Conservation (phyloP, 2,797 vertebrate genomes). For the Lepilemur ruficaudatus region DNA sequence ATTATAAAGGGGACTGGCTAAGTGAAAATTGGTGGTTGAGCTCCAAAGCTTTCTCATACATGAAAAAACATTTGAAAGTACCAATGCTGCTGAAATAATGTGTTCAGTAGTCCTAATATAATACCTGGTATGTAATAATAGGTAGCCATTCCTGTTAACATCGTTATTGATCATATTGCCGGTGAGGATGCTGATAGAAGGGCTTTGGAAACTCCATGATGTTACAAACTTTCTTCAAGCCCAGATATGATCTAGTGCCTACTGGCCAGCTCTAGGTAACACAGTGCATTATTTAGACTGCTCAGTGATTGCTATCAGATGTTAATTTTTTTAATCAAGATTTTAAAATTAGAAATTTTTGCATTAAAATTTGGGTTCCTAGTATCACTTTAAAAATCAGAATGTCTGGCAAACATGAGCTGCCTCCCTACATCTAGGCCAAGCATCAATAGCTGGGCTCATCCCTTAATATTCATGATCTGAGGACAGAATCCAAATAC, state of each 20-base stretch:
- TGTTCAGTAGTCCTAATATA: not conserved
- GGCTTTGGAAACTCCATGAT: not conserved
- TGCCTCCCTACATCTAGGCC: too few species aligned
- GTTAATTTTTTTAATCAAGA: not conserved
- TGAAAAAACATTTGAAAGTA: not conserved
- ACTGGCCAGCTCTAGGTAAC: not conserved
- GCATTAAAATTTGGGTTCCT: not conserved
- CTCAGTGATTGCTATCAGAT: not conserved
- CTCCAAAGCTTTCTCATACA: not conserved
- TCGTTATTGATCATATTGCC: not conserved
- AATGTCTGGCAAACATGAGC: not conserved
- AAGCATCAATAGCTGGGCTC: not conserved
- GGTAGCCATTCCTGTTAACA: not conserved
- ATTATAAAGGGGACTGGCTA: not conserved
- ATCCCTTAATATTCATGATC: not conserved
- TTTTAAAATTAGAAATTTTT: conserved; percentile 8
- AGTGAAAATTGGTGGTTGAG: not conserved
- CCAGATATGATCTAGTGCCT: not conserved
- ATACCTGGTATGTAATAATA: not conserved
- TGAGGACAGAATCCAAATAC: not conserved
- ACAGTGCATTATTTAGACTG: not conserved
- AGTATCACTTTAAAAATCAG: not conserved
- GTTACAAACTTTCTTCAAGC: not conserved
- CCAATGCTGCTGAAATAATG: not conserved
- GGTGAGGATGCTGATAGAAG: not conserved